Evolutionary conservation across 2,113 vertebrate genomes (phyloP), one percentile per base, ranked within the genome.

Genomic region (human): DNA sequence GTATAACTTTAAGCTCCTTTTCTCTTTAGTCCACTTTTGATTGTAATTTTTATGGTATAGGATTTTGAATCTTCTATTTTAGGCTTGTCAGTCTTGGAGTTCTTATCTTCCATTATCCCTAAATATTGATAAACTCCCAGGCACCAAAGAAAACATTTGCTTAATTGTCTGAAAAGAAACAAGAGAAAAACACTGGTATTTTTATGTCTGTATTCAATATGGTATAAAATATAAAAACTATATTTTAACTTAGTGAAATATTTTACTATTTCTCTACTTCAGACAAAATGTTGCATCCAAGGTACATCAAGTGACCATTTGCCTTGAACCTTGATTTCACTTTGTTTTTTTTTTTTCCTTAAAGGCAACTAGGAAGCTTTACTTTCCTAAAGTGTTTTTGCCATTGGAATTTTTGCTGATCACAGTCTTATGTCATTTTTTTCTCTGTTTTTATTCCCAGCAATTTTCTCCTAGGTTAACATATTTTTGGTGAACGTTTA

Each of bases 121-220:
- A 75, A 95, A 90, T 97, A 97, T 48, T 92, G 95, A 96, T 94
- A 91, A 98, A 96, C 73, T 94, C 97, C 92, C 97, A 97, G 43
- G 94, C 98, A 98, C 99, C 99, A 99, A 99, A 99, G 99, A 99
- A 98, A 73, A 97, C 90, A 96, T 98, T 98, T 98, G 95, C 84
- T 98, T 97, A 98, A 14, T 95, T 97, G 95, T 98, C 97, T 98
- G 96, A 98, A 96, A 78, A 97, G 95, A 97, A 97, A 96, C 89
- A 96, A 96, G 90, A 97, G 92, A 75, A 97, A 97, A 98, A 97
- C 96, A 95, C 96, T 97, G 97, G 97, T 98, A 97, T 98, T 98
- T 98, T 97, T 98, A 93, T 98, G 97, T 97, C 89, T 22, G 73
- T 97, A 93, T 90, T 97, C 91, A 91, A 93, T 97, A 97, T 90